Conservation (phyloP, 1,140 invertebrate genomes). For the Drosophila malerkotliana region DNA sequence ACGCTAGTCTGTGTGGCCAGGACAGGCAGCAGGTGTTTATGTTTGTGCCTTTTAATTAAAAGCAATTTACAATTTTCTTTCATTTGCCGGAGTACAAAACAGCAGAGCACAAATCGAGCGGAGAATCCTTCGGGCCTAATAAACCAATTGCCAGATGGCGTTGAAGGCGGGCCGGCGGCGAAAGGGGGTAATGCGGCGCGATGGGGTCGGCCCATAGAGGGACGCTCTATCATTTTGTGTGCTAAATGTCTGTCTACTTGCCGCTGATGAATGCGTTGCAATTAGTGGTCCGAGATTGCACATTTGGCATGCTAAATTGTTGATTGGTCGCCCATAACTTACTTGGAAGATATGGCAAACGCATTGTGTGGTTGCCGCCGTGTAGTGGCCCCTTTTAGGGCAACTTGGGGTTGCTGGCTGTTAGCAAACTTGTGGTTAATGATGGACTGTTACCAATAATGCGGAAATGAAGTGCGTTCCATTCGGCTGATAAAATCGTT, state of each 20-base stretch:
- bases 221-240: slow-evolving; percentile 49
- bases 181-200: not conserved
- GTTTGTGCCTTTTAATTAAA: slow-evolving; percentile 82
- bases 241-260: slow-evolving; percentile 54
- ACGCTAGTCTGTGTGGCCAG: slow-evolving; percentile 24
- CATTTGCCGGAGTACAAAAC: slow-evolving; percentile 46
- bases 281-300: slow-evolving; percentile 78
- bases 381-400: not conserved
- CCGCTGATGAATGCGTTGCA: slow-evolving; percentile 72
- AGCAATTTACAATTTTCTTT: slow-evolving; percentile 81
- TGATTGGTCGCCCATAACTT: slow-evolving; percentile 46
- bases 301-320: slow-evolving; percentile 66
- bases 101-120: slow-evolving; percentile 27
- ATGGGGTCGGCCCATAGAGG: not conserved
- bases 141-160: slow-evolving; percentile 49
- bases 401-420: not conserved
- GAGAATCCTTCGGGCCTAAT: slow-evolving; percentile 48
- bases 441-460: slow-evolving; percentile 48
- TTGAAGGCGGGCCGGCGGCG: slow-evolving; percentile 1
- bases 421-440: slow-evolving; percentile 31
- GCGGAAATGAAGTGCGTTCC: slow-evolving; percentile 32
- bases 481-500: not conserved
- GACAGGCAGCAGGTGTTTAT: slow-evolving; percentile 77
- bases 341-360: slow-evolving; percentile 51
- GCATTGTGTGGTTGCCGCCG: slow-evolving; percentile 33